phyloP scores from a whole-genome alignment of 2,797 vertebrate genomes.

The Lepus townsendii region DNA sequence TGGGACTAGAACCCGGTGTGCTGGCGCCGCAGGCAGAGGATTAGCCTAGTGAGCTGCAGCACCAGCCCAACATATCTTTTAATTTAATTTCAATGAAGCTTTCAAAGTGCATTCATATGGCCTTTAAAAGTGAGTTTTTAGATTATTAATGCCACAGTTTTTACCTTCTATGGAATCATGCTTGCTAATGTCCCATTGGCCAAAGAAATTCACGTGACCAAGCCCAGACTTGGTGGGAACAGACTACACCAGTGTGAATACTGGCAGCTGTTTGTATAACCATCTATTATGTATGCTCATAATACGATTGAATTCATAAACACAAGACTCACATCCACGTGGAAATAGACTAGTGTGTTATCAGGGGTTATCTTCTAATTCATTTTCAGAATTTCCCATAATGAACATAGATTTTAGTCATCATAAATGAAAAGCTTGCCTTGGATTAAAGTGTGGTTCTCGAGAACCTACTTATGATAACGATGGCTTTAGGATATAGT shows the following conservation, averaged over 20 bases:
- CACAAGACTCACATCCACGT: background rate
- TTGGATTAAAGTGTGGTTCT: conserved; percentile 10
- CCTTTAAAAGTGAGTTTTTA: conserved; percentile 38
- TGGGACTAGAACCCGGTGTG: too few relatives aligned
- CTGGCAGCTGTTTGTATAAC: background rate
- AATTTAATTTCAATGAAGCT: too few relatives aligned
- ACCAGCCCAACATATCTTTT: too few relatives aligned
- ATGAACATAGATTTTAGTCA: background rate
- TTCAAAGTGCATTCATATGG: too few relatives aligned
- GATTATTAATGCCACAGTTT: background rate
- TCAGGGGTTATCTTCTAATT: background rate
- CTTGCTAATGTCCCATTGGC: background rate
- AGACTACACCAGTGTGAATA: background rate
- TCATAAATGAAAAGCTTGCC: background rate
- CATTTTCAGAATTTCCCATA: background rate
- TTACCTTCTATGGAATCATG: background rate
- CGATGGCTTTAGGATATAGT: background rate
- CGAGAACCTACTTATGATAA: background rate
- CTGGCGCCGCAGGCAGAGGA: too few relatives aligned
- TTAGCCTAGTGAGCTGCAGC: too few relatives aligned
- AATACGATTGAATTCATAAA: background rate
- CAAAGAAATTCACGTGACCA: background rate
- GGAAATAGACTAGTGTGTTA: background rate
- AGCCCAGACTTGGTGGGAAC: background rate
- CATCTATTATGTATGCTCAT: background rate